Base-by-base conservation (phyloP, 2,888 invertebrate genomes). In the Folsomia manolachei region DNA sequence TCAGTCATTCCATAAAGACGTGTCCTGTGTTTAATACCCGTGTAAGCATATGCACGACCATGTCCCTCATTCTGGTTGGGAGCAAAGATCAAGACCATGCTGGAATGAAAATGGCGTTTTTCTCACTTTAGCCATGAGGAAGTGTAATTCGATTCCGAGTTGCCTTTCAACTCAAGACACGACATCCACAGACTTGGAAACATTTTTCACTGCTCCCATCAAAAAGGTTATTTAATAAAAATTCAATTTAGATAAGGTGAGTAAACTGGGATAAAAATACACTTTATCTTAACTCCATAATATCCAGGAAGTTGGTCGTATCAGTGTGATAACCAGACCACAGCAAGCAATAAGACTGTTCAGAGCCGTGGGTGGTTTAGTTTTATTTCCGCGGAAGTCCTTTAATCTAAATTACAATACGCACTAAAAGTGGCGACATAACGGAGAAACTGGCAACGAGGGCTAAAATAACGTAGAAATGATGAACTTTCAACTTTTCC, bases 171-270 rank as follows among this genome's bases (percentile, higher is more conserved):
- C n/a, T n/a, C n/a, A n/a, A n/a, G n/a, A n/a, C n/a, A n/a, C n/a
- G 14, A 39, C 39, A 39, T 14, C 39, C 39, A 39, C 39, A 39
- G 7, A 39, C 39, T 9, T 39, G 39, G n/a, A n/a, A n/a, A n/a
- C n/a, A n/a, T 14, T 39, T 39, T 39, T 4, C 39, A 39, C 14
- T 39, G 14, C n/a, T n/a, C n/a, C 39, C 39, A 39, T 14, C 39
- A 39, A 39, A 39, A 39, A 14, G 7, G 4, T 39, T 39, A 39
- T 39, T 39, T 9, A 39, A 9, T 9, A 39, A 39, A 39, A 21
- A 60, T 23, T 62, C 62, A 23, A 62, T 62, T 62, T 62, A 62
- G 62, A 62, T 62, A 62, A 62, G 62, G 62, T 62, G 62, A 21
- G 62, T 62, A 56, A 56, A 56, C 23, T 24, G 19, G 21, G 24